Base-by-base conservation (phyloP, 2,797 vertebrate genomes). In the Lacerta viridis region DNA sequence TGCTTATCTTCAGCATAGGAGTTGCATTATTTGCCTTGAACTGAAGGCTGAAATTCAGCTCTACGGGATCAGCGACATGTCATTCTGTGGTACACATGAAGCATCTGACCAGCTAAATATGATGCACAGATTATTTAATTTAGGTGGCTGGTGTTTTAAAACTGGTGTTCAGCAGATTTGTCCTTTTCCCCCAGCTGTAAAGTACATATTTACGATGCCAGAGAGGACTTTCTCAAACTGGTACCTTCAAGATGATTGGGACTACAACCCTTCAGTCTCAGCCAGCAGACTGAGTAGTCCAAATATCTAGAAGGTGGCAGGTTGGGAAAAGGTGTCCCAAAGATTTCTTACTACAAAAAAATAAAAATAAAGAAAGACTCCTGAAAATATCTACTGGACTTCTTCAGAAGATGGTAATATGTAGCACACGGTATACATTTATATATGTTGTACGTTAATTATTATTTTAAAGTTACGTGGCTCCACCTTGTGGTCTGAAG, bases 401-500 rank as follows among this genome's bases (percentile, higher is more conserved):
- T 72, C n/a, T 27, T 46, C 75, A 25, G 85, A 66, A 15, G 43
- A 43, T 20, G 84, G 83, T 61, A n/a, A 71, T 50, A 50, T 15
- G 66, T 0, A 8, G n/a, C 75, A 20, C 8, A 33, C 33, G 33
- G 33, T 33, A 17, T 33, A 55, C 5, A 29, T 46, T 36, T 39
- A 59, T 27, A 17, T 80, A 59, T 72, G 9, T 11, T 78, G 33
- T 72, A 69, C 1, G 1, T 87, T 72, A 33, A 68, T 86, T 11
- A 85, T 1, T 88, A 85, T 1, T 88, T 0, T 87, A 64, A 95
- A 93, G 94, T 88, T 93, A 91, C 83, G 43, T 66, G 93, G 92
- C 95, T 94, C 96, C 95, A 96, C 91, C 95, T 96, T 93, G 95
- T 95, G 95, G 96, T 89, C 33, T 72, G 83, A 55, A 64, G 66